Base-by-base conservation (phyloP, 2,113 vertebrate genomes). In the Bostrychus sinensis region DNA sequence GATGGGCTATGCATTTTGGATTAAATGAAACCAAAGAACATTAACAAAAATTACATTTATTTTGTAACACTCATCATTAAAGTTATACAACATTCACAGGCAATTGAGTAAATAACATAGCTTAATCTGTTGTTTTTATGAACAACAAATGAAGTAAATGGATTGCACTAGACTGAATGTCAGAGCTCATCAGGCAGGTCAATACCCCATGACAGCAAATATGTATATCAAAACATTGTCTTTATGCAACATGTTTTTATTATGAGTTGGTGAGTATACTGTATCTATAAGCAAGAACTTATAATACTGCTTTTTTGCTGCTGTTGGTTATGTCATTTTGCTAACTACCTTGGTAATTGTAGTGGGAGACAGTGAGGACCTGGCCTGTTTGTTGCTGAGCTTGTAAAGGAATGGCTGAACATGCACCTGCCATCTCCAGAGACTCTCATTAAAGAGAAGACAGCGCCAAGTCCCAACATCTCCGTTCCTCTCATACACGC, bases 401-500 rank as follows among this genome's bases (percentile, higher is more conserved):
- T 85, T 87, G 88, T 87, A 83, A 74, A 84, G 87, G 80, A 88
- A 81, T 48, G 83, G 87, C 90, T 91, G 82, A 89, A 91, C 88
- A 89, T 81, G 84, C 89, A 90, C 86, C 90, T 92, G 90, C 82
- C 88, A 86, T 88, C 89, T 90, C 91, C 78, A 84, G 89, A 92
- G 90, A 88, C 83, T 16, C 86, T 89, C 88, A 89, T 91, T 90
- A 92, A 90, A 91, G 84, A 85, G 79, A 69, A 82, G 76, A 77
- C 75, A 80, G n/a, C 63, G 75, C 76, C 78, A 83, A 72, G 66
- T 75, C 66, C 62, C 67, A 50, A 34, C 76, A 62, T 80, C 70
- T 81, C 70, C 75, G 59, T 76, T 76, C 62, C 65, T 48, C 54
- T 42, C 62, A 75, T 48, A 74, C 62, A 61, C 82, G 72, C 56